phyloP scores from a whole-genome alignment of 2,797 vertebrate species.

The Psittacula echo region DNA sequence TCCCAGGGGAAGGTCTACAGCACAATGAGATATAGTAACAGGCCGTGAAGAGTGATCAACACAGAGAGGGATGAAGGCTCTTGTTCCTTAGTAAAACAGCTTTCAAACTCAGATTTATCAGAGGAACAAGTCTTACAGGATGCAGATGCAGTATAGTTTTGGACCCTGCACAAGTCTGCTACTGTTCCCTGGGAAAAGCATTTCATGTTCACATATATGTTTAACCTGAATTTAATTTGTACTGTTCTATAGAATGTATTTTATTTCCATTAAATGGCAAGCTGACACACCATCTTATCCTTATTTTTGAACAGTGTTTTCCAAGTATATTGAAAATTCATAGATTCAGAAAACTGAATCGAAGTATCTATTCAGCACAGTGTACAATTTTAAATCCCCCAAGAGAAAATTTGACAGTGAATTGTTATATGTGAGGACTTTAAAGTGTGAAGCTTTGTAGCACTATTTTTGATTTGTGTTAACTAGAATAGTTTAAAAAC shows the following conservation, averaged over 20 bases:
- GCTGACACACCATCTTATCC: not conserved
- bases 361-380: not conserved
- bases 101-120: not conserved
- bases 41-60: not conserved
- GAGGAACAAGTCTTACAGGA: not conserved
- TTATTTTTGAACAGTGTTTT: not conserved
- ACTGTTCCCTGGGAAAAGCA: not conserved
- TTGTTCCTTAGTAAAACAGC: not conserved
- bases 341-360: not conserved
- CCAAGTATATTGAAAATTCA: conserved; percentile 14
- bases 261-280: not conserved
- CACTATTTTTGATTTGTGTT: conserved; percentile 7
- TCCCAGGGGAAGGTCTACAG: not conserved
- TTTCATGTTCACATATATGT: not conserved
- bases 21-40: not conserved
- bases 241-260: not conserved
- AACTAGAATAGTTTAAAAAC: not conserved
- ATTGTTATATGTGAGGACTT: conserved; percentile 9
- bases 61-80: not conserved
- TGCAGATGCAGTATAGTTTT: not conserved
- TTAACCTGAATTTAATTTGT: not conserved
- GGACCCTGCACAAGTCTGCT: not conserved
- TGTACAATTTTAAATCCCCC: not conserved
- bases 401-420: conserved; percentile 24
- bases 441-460: conserved; percentile 6